Evolutionary conservation across 1,140 invertebrate species (phyloP).

Genomic region (Dinothrombium tinctorium): DNA sequence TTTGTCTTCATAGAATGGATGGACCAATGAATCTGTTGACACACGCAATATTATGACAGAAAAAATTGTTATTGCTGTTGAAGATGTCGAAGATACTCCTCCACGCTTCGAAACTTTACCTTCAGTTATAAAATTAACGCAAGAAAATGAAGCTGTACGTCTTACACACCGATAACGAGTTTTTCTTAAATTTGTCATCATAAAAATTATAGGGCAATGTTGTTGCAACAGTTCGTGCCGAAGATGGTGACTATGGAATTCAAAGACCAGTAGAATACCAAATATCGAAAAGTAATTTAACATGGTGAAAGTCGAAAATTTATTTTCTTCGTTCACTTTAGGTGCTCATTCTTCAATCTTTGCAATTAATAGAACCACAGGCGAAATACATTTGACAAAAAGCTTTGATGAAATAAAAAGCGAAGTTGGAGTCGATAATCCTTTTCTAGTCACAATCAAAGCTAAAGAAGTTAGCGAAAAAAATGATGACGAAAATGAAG

Average conservation of each 20-base stretch:
- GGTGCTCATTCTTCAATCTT: background rate
- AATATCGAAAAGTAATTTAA: slow-evolving; percentile 19
- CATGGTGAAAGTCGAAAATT: background rate
- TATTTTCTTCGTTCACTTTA: background rate
- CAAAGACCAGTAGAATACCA: slow-evolving; percentile 56
- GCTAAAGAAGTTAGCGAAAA: slow-evolving; percentile 43
- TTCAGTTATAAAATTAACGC: slow-evolving; percentile 42
- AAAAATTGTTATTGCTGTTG: slow-evolving; percentile 48
- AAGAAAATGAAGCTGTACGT: slow-evolving; percentile 26
- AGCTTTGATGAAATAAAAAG: slow-evolving; percentile 37
- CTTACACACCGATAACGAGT: background rate
- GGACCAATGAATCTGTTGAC: slow-evolving; percentile 47
- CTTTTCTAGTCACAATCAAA: slow-evolving; percentile 50
- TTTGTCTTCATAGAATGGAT: slow-evolving; percentile 40
- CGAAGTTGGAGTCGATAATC: slow-evolving; percentile 45
- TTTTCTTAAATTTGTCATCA: background rate
- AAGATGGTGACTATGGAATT: slow-evolving; percentile 62
- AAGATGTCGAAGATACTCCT: slow-evolving; percentile 61
- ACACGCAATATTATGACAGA: slow-evolving; percentile 58
- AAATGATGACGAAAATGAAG: slow-evolving; percentile 20
- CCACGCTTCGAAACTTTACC: slow-evolving; percentile 53
- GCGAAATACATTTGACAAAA: background rate
- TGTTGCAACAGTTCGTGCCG: slow-evolving; percentile 46
- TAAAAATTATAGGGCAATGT: slow-evolving; percentile 28
- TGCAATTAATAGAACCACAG: slow-evolving; percentile 1